Evolutionary conservation across 2,797 vertebrate genomes (phyloP).

Genomic region (Pachyuromys duprasi): DNA sequence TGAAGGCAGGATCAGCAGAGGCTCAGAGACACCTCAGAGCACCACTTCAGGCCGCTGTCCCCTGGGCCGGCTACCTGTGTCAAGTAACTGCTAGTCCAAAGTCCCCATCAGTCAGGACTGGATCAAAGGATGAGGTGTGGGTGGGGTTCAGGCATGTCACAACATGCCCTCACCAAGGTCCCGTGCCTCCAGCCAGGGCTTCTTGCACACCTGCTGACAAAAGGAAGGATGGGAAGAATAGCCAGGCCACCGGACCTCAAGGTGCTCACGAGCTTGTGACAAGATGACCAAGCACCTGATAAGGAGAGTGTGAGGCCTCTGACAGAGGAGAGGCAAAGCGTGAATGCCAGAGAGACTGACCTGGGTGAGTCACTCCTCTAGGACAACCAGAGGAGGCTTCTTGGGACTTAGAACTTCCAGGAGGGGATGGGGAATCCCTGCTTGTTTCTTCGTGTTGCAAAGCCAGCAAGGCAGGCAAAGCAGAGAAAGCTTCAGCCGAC

Average conservation of each 20-base stretch:
- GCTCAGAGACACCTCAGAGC: not conserved
- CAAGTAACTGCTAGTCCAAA: not conserved
- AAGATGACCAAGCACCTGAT: not conserved
- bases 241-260: not conserved
- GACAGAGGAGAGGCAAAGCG: not conserved
- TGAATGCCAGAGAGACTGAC: not conserved
- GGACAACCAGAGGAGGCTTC: not conserved
- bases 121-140: not conserved
- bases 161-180: not conserved
- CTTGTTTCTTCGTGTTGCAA: not conserved
- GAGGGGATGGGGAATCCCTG: not conserved
- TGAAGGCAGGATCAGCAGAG: not conserved
- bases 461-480: not conserved
- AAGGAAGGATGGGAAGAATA: not conserved
- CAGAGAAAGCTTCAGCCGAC: not conserved
- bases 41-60: not conserved
- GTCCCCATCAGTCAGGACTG: not conserved
- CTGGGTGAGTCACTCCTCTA: not conserved
- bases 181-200: not conserved
- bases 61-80: not conserved
- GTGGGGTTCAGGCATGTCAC: not conserved
- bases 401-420: slow-evolving; percentile 3
- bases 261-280: not conserved
- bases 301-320: not conserved
- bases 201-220: not conserved